These are phyloP conservation scores for Enteromius viviparus DNA, from an alignment of 2,797 vertebrate genomes.

Conservation along the genomic window DNA sequence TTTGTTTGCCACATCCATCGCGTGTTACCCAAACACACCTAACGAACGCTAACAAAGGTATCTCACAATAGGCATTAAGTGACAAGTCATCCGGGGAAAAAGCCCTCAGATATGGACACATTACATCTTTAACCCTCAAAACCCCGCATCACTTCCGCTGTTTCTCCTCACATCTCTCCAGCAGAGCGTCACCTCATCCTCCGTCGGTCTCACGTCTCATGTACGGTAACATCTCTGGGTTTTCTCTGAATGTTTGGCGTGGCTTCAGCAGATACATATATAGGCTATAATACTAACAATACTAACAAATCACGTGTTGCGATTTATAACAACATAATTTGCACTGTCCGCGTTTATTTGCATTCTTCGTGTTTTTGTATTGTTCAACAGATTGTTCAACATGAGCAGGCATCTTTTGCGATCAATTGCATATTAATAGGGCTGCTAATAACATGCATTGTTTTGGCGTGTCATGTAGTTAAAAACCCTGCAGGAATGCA, in stretches of 20 bases:
- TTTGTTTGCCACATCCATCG: background rate
- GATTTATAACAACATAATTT: background rate
- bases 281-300: background rate
- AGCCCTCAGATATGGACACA: slow-evolving; percentile 31
- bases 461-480: background rate
- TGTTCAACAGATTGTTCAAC: slow-evolving; percentile 8
- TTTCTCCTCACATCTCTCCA: slow-evolving; percentile 43
- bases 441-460: background rate
- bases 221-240: slow-evolving; percentile 48
- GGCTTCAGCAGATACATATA: background rate
- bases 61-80: slow-evolving; percentile 29
- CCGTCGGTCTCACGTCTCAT: slow-evolving; percentile 10
- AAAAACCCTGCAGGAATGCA: background rate
- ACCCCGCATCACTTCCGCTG: slow-evolving; percentile 61
- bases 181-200: slow-evolving; percentile 39
- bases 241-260: background rate
- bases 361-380: background rate
- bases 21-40: background rate
- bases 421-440: background rate
- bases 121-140: slow-evolving; percentile 48
- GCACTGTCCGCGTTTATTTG: background rate
- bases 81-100: slow-evolving; percentile 32
- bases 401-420: slow-evolving; percentile 22
- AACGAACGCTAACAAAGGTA: background rate
- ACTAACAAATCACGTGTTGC: background rate